phyloP scores from a whole-genome alignment of 2,113 vertebrate genomes.

The Gnathonemus longibarbis region DNA sequence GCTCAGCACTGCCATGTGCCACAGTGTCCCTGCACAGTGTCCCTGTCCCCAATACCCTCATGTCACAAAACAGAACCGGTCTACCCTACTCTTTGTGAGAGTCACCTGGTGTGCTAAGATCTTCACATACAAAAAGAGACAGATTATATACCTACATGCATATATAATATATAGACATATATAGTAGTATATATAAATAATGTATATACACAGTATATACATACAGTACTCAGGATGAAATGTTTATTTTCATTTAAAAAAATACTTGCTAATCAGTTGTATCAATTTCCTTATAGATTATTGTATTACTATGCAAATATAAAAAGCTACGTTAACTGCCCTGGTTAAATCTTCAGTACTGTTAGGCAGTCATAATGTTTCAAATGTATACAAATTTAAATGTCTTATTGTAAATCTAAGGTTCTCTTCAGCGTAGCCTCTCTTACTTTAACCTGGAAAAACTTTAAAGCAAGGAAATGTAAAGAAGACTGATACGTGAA shows the following conservation, averaged over 20 bases:
- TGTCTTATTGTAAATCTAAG: conserved; percentile 18
- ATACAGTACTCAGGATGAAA: conserved; percentile 56
- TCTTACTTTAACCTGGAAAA: conserved; percentile 23
- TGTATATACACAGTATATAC: conserved; percentile 23
- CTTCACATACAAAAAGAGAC: not conserved
- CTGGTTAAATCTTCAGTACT: conserved; percentile 13
- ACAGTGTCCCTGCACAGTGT: not conserved
- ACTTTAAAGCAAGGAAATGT: conserved; percentile 10
- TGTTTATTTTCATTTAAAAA: conserved; percentile 28
- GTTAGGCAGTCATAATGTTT: conserved; percentile 28
- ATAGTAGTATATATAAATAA: conserved; percentile 23
- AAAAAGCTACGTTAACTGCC: conserved; percentile 29
- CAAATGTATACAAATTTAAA: conserved; percentile 8
- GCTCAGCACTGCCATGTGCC: not conserved
- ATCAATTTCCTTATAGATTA: conserved; percentile 38
- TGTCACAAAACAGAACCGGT: not conserved
- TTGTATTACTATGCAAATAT: conserved; percentile 58
- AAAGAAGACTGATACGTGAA: conserved; percentile 27
- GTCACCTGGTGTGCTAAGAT: not conserved
- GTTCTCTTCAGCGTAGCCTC: conserved; percentile 10
- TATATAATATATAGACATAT: conserved; percentile 30
- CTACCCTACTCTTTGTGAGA: not conserved
- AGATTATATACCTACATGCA: not conserved
- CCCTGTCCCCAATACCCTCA: not conserved
- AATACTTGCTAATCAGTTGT: conserved; percentile 34